Evolutionary conservation across 2,888 invertebrate genomes (phyloP).

Genomic region (Dioctria linearis): DNA sequence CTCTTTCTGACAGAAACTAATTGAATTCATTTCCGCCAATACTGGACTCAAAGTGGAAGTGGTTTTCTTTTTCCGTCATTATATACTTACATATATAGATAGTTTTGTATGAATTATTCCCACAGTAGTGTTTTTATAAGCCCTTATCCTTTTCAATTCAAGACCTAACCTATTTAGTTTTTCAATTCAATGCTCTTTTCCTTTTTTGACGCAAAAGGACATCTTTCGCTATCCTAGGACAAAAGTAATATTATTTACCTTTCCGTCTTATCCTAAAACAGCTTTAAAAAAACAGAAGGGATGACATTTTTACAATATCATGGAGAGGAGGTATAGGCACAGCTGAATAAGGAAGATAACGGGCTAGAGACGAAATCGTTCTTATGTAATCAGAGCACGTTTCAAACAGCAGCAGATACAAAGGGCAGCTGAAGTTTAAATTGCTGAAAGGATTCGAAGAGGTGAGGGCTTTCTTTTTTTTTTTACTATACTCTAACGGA

Average conservation of each 20-base stretch:
- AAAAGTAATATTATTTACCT: conserved; percentile 50
- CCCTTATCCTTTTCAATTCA: conserved; percentile 55
- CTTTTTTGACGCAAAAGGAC: conserved; percentile 36
- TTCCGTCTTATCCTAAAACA: conserved; percentile 35
- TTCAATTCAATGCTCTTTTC: conserved; percentile 47
- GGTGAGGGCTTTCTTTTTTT: conserved; percentile 31
- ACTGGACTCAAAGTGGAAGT: background rate
- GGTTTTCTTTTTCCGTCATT: background rate
- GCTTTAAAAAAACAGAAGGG: conserved; percentile 26
- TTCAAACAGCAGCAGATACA: conserved; percentile 52
- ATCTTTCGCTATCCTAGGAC: conserved; percentile 14
- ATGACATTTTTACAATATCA: conserved; percentile 6
- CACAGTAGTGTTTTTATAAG: conserved; percentile 45
- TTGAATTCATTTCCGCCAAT: conserved; percentile 41
- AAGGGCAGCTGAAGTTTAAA: conserved; percentile 53
- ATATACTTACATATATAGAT: too few relatives aligned
- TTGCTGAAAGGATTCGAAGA: conserved; percentile 49
- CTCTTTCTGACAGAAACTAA: conserved; percentile 16
- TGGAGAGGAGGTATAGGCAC: conserved; percentile 15
- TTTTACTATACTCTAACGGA: conserved; percentile 17
- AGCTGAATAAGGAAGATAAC: conserved; percentile 26
- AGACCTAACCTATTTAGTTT: conserved; percentile 50
- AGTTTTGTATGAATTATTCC: conserved; percentile 27
- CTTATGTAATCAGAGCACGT: conserved; percentile 52
- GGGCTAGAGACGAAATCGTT: background rate